A percentile compares a stretch with the other conserved stretches of the same genome.
Conservation (phyloP, 2,888 invertebrate species). For the Sthenelais limicola region DNA sequence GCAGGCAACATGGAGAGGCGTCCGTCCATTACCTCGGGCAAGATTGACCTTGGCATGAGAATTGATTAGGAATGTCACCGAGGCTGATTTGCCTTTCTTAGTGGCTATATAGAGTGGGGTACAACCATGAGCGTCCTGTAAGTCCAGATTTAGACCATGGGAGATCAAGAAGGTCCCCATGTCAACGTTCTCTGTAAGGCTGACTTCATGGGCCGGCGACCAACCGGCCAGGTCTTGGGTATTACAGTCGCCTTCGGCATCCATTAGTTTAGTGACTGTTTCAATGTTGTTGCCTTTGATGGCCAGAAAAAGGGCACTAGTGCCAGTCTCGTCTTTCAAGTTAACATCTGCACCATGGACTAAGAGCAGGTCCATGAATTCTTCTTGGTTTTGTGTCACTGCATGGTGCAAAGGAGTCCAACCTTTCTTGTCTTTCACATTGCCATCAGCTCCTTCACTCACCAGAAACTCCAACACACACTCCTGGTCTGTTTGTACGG, state of each 20-base stretch:
- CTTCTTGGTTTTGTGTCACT: constrained; percentile 25
- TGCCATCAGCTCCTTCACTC: constrained; percentile 8
- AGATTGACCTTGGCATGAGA: constrained; percentile 20
- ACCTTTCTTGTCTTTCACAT: constrained; percentile 21
- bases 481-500: constrained; percentile 35
- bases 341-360: constrained; percentile 29
- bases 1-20: constrained; percentile 40
- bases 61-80: constrained; percentile 20
- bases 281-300: constrained; percentile 21
- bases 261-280: constrained; percentile 12
- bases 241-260: constrained; percentile 29
- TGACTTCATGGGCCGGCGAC: constrained; percentile 25
- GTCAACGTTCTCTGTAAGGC: constrained; percentile 14
- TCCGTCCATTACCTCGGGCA: constrained; percentile 28
- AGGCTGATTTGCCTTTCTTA: constrained; percentile 6
- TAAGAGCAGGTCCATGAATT: constrained; percentile 23
- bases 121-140: constrained; percentile 32
- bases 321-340: constrained; percentile 23
- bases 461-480: constrained; percentile 6
- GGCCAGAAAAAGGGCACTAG: constrained; percentile 35
- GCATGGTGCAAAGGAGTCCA: constrained; percentile 33
- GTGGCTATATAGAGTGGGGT: constrained; percentile 30
- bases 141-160: constrained; percentile 6
- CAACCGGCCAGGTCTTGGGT: constrained; percentile 28
- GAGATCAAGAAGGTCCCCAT: constrained; percentile 9